Evolutionary conservation across 2,113 vertebrate species (phyloP).

Genomic region (Cryptomyrus ogoouensis): DNA sequence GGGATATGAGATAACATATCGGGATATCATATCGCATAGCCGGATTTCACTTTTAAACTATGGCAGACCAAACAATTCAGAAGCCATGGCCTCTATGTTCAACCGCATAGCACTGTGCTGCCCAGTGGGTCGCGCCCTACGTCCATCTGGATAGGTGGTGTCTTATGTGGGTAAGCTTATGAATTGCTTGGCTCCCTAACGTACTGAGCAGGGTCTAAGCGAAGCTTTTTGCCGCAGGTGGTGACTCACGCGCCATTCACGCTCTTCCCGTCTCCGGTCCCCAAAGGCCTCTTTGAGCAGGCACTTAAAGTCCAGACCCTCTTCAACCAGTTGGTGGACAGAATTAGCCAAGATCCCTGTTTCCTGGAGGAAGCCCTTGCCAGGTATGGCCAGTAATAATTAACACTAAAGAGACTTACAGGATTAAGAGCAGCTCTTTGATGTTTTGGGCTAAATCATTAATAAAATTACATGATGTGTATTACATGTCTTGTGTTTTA

Average conservation of each 20-base stretch:
- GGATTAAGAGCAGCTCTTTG: neutral
- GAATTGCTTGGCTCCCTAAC: neutral
- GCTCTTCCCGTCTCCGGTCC: slow-evolving; percentile 78
- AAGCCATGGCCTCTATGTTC: too few relatives aligned
- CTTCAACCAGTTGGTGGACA: slow-evolving; percentile 83
- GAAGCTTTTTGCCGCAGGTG: slow-evolving; percentile 53
- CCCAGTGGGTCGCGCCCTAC: neutral
- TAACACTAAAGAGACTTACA: neutral
- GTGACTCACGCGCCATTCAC: slow-evolving; percentile 83
- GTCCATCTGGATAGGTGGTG: neutral
- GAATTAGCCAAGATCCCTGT: slow-evolving; percentile 70
- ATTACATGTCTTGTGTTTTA: neutral
- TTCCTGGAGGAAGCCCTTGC: slow-evolving; percentile 76
- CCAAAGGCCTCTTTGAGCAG: slow-evolving; percentile 66
- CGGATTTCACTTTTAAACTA: neutral
- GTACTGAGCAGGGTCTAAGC: neutral
- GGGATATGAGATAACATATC: too few relatives aligned
- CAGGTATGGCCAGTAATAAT: slow-evolving; percentile 57
- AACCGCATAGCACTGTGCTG: too few relatives aligned
- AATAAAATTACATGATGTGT: neutral
- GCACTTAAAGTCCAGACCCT: slow-evolving; percentile 77
- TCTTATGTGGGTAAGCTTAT: neutral
- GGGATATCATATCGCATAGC: too few relatives aligned
- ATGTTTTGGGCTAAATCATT: neutral
- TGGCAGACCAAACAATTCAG: neutral